Evolutionary conservation across 2,797 vertebrate species (phyloP).

Genomic region (Meriones psammophilus): DNA sequence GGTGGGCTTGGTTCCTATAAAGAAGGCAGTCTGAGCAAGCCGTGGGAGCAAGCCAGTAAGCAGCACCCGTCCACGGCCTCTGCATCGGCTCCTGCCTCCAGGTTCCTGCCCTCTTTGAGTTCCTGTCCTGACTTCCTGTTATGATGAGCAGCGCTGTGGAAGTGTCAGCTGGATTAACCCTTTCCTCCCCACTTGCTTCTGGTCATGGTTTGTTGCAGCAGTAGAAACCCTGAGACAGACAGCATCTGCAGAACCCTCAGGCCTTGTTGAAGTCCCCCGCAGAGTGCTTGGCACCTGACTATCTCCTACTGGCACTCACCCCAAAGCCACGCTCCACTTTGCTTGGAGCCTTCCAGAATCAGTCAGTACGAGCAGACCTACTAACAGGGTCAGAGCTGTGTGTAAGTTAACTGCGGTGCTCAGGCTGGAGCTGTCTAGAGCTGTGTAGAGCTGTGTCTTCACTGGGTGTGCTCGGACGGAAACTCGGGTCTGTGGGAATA

Average conservation of each 20-base stretch:
- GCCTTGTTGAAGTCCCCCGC: background rate
- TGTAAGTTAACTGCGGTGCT: background rate
- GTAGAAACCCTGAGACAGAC: too few species aligned
- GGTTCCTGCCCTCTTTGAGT: background rate
- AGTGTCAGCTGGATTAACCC: background rate
- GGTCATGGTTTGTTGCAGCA: too few species aligned
- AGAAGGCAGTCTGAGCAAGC: background rate
- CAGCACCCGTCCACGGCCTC: background rate
- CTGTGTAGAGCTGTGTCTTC: too few species aligned
- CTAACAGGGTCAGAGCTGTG: fast-evolving
- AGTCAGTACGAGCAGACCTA: too few species aligned
- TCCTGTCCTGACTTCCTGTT: background rate
- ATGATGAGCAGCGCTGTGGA: background rate
- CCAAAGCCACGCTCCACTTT: background rate
- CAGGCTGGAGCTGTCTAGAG: too few species aligned
- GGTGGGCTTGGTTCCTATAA: background rate
- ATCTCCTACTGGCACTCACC: background rate
- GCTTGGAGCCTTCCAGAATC: background rate
- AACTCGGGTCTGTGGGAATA: background rate
- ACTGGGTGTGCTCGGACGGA: fast-evolving
- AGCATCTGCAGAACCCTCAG: background rate
- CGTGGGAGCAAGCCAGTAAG: background rate
- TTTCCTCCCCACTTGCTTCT: background rate
- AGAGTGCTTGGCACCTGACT: background rate
- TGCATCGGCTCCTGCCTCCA: background rate